Conservation (phyloP, 2,797 vertebrate genomes). For the Hapalemur alaotrensis region DNA sequence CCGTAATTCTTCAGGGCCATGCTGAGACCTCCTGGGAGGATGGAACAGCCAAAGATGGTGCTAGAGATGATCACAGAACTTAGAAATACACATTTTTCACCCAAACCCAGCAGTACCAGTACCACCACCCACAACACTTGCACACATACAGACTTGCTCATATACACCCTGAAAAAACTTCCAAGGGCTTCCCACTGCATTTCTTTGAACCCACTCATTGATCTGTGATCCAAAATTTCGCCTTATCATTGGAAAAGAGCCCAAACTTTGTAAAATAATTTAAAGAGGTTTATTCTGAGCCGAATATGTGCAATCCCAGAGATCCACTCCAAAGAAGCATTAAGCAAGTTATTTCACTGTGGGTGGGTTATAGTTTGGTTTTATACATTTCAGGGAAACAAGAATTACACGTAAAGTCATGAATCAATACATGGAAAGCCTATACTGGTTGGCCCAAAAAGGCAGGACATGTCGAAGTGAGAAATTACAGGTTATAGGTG, state of each 20-base stretch:
- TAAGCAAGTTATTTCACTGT: not conserved
- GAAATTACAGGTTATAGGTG: not conserved
- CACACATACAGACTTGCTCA: not conserved
- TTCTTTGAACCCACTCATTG: not conserved
- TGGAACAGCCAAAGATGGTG: not conserved
- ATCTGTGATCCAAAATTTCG: not conserved
- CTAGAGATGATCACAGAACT: not conserved
- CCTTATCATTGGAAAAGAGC: not conserved
- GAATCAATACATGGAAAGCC: not conserved
- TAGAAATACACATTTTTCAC: not conserved
- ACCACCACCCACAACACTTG: not conserved
- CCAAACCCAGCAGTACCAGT: not conserved
- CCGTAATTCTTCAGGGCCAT: not conserved
- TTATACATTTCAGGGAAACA: not conserved
- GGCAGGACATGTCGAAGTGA: not conserved
- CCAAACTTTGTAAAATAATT: not conserved
- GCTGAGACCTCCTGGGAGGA: not conserved
- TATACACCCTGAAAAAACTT: not conserved
- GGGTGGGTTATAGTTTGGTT: not conserved
- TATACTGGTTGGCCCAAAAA: not conserved
- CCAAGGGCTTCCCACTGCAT: not conserved
- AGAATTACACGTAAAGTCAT: not conserved
- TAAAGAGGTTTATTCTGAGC: not conserved
- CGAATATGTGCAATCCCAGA: not conserved
- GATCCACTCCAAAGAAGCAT: not conserved